These are phyloP conservation scores for Orchesella flavescens DNA, from an alignment of 2,888 invertebrate species.

Conservation along the genomic window DNA sequence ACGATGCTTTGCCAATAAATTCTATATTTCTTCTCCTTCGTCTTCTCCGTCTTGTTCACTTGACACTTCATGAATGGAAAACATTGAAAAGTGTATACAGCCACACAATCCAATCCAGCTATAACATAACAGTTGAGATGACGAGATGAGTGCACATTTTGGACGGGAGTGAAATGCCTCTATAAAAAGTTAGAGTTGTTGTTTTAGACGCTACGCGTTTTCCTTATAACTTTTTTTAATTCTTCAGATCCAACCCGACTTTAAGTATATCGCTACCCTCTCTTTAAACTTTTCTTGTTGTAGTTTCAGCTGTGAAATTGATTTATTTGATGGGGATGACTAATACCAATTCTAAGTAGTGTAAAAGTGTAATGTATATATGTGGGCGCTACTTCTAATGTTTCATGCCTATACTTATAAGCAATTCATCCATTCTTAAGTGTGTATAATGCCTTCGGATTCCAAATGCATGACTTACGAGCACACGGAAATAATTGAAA, in stretches of 20 bases:
- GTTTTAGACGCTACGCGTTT: background rate
- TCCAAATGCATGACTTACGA: background rate
- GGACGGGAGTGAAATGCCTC: background rate
- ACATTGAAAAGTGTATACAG: background rate
- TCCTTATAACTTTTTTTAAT: background rate
- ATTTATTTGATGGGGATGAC: constrained; percentile 35
- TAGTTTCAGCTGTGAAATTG: constrained; percentile 54
- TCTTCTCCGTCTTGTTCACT: constrained; percentile 26
- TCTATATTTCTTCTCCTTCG: constrained; percentile 16
- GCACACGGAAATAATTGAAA: constrained; percentile 41
- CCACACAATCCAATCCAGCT: background rate
- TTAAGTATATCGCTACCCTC: background rate
- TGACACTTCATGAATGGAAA: constrained; percentile 47
- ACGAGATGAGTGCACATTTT: background rate
- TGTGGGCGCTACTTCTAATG: too few species aligned
- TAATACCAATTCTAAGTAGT: background rate
- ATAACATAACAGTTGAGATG: background rate
- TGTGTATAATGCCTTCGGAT: background rate
- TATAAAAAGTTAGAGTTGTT: background rate
- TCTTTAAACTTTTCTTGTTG: constrained; percentile 35
- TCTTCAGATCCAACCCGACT: background rate
- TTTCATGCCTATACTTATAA: too few species aligned
- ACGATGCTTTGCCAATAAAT: constrained; percentile 61
- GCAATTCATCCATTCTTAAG: background rate
- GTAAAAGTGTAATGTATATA: too few species aligned